A percentile compares a stretch with the other conserved stretches of the same genome.
These are phyloP conservation scores for Colletes latitarsis DNA, from an alignment of 1,140 invertebrate species.

Conservation along the genomic window DNA sequence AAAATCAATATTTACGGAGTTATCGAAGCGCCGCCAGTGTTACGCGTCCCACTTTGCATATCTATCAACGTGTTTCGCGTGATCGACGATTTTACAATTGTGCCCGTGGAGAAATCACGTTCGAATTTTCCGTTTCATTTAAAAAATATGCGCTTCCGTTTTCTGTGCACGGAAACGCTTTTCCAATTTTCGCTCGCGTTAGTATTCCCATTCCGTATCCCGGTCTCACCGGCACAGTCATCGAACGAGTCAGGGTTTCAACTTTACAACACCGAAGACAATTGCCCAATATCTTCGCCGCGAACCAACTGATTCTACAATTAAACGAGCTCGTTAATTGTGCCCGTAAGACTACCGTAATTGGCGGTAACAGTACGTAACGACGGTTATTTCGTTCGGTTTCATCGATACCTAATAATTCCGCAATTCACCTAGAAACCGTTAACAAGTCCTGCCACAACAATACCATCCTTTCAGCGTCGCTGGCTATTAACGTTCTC, in stretches of 20 bases:
- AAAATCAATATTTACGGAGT: slow-evolving; percentile 5
- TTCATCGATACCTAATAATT: slow-evolving; percentile 1
- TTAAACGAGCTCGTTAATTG: no score
- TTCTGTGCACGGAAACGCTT: neutral
- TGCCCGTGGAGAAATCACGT: neutral
- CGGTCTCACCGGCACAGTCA: no score
- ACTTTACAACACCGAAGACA: neutral
- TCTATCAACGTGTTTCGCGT: neutral
- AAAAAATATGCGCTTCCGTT: neutral
- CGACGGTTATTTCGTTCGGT: neutral
- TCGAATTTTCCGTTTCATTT: neutral
- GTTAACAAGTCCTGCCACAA: neutral
- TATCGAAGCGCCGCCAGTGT: neutral
- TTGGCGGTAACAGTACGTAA: neutral
- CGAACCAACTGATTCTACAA: no score
- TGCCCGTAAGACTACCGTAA: neutral
- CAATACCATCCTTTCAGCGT: neutral
- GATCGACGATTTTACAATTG: neutral
- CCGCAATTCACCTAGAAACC: neutral
- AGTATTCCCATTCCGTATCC: neutral
- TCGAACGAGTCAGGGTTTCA: no score
- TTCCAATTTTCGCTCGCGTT: neutral
- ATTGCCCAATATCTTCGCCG: neutral
- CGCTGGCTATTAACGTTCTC: neutral
- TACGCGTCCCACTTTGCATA: neutral